Conservation (phyloP, 2,113 vertebrate genomes). For the Camarhynchus parvulus region DNA sequence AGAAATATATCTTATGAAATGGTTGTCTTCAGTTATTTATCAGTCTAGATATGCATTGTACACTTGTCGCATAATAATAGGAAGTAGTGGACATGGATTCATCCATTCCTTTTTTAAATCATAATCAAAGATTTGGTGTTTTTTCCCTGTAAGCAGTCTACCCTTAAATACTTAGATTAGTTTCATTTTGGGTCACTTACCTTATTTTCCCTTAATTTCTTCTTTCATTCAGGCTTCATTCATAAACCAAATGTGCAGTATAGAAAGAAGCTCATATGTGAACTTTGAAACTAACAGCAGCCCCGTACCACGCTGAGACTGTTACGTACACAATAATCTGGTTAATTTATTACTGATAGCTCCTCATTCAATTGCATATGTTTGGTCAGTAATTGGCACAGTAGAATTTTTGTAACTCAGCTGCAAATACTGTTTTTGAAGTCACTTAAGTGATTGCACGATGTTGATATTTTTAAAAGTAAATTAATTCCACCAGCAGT, state of each 20-base stretch:
- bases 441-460: background rate
- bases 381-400: background rate
- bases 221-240: background rate
- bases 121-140: background rate
- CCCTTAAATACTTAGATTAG: background rate
- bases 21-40: background rate
- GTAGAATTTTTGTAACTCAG: background rate
- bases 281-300: constrained; percentile 67
- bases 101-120: background rate
- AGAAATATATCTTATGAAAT: background rate
- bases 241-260: background rate
- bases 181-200: constrained; percentile 25
- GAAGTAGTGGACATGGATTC: background rate
- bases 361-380: background rate
- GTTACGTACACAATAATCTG: constrained; percentile 46
- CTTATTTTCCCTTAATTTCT: constrained; percentile 31
- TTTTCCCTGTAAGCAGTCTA: background rate
- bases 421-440: background rate
- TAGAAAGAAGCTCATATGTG: background rate
- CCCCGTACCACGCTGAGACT: constrained; percentile 44
- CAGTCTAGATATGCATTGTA: background rate
- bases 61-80: background rate
- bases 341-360: constrained; percentile 78
- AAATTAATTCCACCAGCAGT: background rate
- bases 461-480: background rate